A percentile compares a stretch with the other conserved stretches of the same genome.
These are phyloP conservation scores for Trichonephila clavipes DNA, from an alignment of 1,140 invertebrate genomes.

Conservation along the genomic window DNA sequence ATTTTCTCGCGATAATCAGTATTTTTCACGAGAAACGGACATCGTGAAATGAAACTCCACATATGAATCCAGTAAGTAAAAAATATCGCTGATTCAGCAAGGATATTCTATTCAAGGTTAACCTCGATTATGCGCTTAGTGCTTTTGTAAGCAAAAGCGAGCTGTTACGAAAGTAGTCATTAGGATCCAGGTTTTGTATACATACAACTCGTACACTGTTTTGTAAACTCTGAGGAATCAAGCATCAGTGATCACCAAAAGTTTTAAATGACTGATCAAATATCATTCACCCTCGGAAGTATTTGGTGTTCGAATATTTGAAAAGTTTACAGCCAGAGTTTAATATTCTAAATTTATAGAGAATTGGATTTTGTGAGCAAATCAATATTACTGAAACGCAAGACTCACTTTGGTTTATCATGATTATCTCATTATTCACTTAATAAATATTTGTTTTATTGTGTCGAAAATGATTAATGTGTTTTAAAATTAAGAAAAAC, in stretches of 20 bases:
- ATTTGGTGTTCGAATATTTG: neutral
- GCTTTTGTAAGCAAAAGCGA: slow-evolving; percentile 35
- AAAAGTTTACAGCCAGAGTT: neutral
- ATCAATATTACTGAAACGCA: no score
- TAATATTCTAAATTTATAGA: neutral
- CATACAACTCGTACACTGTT: slow-evolving; percentile 31
- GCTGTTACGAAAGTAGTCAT: neutral
- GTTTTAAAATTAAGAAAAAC: no score
- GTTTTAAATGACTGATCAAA: slow-evolving; percentile 9
- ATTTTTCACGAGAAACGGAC: neutral
- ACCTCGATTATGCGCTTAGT: slow-evolving; percentile 45
- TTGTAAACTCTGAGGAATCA: neutral
- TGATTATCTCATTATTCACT: no score
- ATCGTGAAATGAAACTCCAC: neutral
- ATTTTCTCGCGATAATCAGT: neutral
- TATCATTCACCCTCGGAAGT: neutral
- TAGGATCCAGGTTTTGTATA: neutral
- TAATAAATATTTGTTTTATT: no score
- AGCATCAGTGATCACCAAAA: slow-evolving; percentile 13
- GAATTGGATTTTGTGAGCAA: no score
- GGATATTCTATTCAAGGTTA: slow-evolving; percentile 2
- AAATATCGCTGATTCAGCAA: neutral
- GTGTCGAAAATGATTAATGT: no score
- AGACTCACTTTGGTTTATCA: no score
- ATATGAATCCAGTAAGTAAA: neutral